Evolutionary conservation across 2,888 invertebrate species (phyloP).

Genomic region (Tanytarsus gracilentus): DNA sequence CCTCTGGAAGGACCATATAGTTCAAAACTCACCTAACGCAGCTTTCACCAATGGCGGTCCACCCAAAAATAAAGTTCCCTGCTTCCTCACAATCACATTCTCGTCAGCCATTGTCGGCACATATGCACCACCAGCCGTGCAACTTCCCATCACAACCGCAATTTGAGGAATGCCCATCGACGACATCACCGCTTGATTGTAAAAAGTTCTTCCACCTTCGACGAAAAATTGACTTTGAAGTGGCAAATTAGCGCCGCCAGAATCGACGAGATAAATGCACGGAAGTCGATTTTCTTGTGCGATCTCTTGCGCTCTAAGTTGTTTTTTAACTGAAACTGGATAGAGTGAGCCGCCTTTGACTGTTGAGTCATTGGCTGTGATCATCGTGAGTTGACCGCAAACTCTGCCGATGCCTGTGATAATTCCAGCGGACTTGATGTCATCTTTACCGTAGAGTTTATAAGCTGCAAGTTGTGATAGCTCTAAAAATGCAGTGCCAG

Average conservation of each 20-base stretch:
- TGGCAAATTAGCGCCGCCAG: constrained; percentile 94
- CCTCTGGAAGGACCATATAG: too few species aligned
- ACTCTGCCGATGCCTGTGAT: constrained; percentile 74
- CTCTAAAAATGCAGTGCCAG: constrained; percentile 58
- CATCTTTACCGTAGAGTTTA: constrained; percentile 49
- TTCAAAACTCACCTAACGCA: constrained; percentile 90
- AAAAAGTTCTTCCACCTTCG: constrained; percentile 90
- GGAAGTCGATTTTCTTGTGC: constrained; percentile 85
- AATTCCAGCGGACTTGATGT: constrained; percentile 70
- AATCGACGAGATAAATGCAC: constrained; percentile 94
- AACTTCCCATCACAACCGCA: constrained; percentile 94
- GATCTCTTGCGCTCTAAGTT: constrained; percentile 90
- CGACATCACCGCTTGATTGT: constrained; percentile 94
- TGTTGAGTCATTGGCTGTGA: constrained; percentile 97
- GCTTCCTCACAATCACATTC: constrained; percentile 85
- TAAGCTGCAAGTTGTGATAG: constrained; percentile 53
- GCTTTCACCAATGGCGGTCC: constrained; percentile 97
- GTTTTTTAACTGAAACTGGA: constrained; percentile 95
- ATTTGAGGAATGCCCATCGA: constrained; percentile 79
- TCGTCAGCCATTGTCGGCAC: constrained; percentile 98
- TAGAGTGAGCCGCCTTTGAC: constrained; percentile 97
- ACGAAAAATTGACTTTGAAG: constrained; percentile 92
- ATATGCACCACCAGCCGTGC: constrained; percentile 98
- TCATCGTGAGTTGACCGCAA: constrained; percentile 60
- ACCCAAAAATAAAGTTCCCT: constrained; percentile 94